These are phyloP conservation scores for Macaria notata DNA, from an alignment of 2,888 invertebrate species.

Conservation along the genomic window DNA sequence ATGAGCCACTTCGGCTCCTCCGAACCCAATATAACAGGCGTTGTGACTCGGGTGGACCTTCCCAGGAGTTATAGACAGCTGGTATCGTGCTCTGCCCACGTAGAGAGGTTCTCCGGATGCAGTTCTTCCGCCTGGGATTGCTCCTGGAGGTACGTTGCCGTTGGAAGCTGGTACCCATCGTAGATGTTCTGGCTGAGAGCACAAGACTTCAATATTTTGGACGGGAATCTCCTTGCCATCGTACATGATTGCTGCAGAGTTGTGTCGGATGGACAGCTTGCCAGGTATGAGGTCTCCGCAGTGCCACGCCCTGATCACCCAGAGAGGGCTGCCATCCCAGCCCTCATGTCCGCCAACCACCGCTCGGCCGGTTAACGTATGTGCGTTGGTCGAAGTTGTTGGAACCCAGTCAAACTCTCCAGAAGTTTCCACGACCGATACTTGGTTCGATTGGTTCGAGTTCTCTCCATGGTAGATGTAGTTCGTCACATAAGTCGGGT, in stretches of 20 bases:
- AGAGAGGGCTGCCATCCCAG: slow-evolving; percentile 75
- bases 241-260: slow-evolving; percentile 63
- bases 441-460: slow-evolving; percentile 49
- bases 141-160: slow-evolving; percentile 78
- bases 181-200: slow-evolving; percentile 59
- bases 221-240: slow-evolving; percentile 69
- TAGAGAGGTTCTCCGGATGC: slow-evolving; percentile 73
- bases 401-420: slow-evolving; percentile 74
- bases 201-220: slow-evolving; percentile 72
- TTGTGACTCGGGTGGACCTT: slow-evolving; percentile 76
- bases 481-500: slow-evolving; percentile 71
- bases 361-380: slow-evolving; percentile 60
- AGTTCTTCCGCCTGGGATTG: slow-evolving; percentile 79
- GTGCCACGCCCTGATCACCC: slow-evolving; percentile 74
- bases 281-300: slow-evolving; percentile 75
- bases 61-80: slow-evolving; percentile 81
- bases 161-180: slow-evolving; percentile 80
- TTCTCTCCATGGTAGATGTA: slow-evolving; percentile 69
- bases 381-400: slow-evolving; percentile 61
- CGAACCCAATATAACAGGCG: slow-evolving; percentile 68
- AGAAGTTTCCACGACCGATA: slow-evolving; percentile 59
- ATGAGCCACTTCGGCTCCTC: slow-evolving; percentile 64
- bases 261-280: slow-evolving; percentile 70
- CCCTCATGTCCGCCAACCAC: slow-evolving; percentile 75
- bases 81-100: slow-evolving; percentile 80